Evolutionary conservation across 2,888 invertebrate species (phyloP).

Genomic region (Steromphala cineraria): DNA sequence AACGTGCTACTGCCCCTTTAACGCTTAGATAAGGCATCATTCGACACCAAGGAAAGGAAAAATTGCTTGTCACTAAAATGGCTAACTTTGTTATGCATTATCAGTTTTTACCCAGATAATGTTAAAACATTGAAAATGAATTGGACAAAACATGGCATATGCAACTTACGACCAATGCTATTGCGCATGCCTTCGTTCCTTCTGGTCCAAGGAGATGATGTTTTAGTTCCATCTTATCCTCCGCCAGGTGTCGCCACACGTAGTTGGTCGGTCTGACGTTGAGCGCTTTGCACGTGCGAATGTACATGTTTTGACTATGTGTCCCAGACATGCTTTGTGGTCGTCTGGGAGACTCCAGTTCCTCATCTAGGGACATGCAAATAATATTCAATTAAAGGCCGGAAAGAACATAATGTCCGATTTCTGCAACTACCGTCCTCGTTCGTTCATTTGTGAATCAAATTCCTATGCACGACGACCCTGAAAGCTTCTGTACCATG

Average conservation of each 20-base stretch:
- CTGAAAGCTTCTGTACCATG: too few species aligned
- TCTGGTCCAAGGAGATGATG: conserved; percentile 54
- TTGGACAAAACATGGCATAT: not conserved
- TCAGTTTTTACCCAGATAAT: too few species aligned
- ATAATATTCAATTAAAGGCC: not conserved
- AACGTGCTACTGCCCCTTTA: too few species aligned
- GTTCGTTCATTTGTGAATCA: too few species aligned
- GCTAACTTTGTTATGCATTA: too few species aligned
- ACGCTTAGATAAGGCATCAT: too few species aligned
- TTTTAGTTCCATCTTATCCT: conserved; percentile 46
- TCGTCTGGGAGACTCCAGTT: not conserved
- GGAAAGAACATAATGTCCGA: too few species aligned
- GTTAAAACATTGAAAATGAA: too few species aligned
- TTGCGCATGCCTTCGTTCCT: conserved; percentile 57
- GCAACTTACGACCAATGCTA: conserved; percentile 60
- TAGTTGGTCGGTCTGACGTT: conserved; percentile 50
- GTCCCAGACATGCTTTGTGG: conserved; percentile 22
- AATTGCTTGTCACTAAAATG: too few species aligned
- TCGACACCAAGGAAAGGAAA: too few species aligned
- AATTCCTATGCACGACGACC: too few species aligned
- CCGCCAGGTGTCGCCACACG: conserved; percentile 46
- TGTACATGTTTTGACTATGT: conserved; percentile 52
- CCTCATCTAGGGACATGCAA: not conserved
- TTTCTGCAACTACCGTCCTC: too few species aligned
- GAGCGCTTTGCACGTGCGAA: conserved; percentile 46